These are phyloP conservation scores for Drosophila mettleri DNA, from an alignment of 2,888 invertebrate genomes.

Conservation along the genomic window DNA sequence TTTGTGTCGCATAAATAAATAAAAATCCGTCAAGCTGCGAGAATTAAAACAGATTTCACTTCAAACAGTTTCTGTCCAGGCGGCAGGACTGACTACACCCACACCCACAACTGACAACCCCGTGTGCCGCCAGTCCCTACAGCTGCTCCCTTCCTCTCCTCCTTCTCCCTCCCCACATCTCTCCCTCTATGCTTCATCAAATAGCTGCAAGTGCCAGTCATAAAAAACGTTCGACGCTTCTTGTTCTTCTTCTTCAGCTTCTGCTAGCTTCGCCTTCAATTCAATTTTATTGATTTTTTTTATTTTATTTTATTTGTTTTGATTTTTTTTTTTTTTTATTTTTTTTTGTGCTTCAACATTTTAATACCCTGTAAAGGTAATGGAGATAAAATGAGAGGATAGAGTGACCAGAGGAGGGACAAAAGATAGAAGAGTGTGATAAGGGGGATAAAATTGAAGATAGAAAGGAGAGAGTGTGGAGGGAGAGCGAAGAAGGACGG, in stretches of 20 bases:
- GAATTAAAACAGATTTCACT: constrained; percentile 59
- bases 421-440: too few relatives aligned
- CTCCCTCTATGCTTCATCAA: background rate
- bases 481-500: background rate
- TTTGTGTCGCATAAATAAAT: constrained; percentile 43
- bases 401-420: background rate
- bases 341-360: constrained; percentile 24
- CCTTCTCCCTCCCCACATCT: background rate
- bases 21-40: constrained; percentile 44
- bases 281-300: constrained; percentile 79
- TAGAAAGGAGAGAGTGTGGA: background rate
- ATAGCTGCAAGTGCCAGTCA: constrained; percentile 54
- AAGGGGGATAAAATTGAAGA: background rate
- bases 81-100: background rate
- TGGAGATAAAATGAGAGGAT: background rate
- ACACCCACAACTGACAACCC: background rate
- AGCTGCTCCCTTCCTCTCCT: background rate
- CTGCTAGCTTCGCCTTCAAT: constrained; percentile 50
- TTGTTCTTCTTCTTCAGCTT: constrained; percentile 15
- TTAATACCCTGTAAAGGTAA: constrained; percentile 34
- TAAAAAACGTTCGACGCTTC: constrained; percentile 68
- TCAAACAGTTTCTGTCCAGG: constrained; percentile 20
- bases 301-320: constrained; percentile 28
- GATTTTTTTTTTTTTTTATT: constrained; percentile 1
- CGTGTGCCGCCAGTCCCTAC: background rate